Evolutionary conservation across 2,888 invertebrate genomes (phyloP).

Genomic region (Acrobasis suavella): DNA sequence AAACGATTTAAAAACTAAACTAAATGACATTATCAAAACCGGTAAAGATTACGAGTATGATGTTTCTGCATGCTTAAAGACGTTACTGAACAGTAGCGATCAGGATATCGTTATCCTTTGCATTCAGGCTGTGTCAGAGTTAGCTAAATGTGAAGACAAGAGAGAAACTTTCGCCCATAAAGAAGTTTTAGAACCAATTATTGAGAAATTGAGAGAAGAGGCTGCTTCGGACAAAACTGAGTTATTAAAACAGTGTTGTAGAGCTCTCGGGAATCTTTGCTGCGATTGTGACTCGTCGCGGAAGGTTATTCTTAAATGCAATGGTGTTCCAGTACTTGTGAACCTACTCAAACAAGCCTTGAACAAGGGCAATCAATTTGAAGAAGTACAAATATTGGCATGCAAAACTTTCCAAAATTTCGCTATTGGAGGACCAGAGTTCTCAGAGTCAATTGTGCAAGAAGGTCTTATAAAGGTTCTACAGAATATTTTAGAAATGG

Average conservation of each 20-base stretch:
- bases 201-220: constrained; percentile 75
- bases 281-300: constrained; percentile 91
- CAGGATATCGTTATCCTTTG: constrained; percentile 80
- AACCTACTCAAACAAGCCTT: constrained; percentile 61
- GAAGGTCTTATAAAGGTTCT: constrained; percentile 78
- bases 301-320: constrained; percentile 68
- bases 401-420: constrained; percentile 92
- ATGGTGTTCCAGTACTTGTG: constrained; percentile 76
- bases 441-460: constrained; percentile 83
- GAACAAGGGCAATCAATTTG: constrained; percentile 52
- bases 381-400: constrained; percentile 83
- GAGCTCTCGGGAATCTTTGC: constrained; percentile 94
- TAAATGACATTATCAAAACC: constrained; percentile 68
- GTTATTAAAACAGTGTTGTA: constrained; percentile 87
- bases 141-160: constrained; percentile 89
- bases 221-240: constrained; percentile 68
- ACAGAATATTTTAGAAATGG: constrained; percentile 73
- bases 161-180: constrained; percentile 86
- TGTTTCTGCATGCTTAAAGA: constrained; percentile 67
- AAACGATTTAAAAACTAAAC: constrained; percentile 68
- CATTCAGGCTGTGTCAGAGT: constrained; percentile 90
- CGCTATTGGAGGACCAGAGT: constrained; percentile 87
- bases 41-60: constrained; percentile 74
- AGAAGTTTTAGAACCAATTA: constrained; percentile 82
- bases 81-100: constrained; percentile 68